Base-by-base conservation (phyloP, 2,113 vertebrate genomes). In the Orcinus orca region DNA sequence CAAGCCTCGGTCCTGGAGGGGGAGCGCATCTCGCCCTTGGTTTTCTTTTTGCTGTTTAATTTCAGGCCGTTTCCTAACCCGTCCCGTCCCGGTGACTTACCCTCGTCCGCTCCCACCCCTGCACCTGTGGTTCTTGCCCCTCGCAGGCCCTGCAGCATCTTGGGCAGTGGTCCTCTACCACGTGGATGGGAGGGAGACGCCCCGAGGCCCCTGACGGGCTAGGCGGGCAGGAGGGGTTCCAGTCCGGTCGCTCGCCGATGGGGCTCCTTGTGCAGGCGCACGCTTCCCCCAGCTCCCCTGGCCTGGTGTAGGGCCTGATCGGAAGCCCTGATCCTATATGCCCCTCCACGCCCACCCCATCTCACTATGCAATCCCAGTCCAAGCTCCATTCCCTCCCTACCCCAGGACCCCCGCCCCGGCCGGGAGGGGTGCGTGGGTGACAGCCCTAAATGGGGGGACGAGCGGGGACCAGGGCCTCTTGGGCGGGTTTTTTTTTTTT, bases 291-390 rank as follows among this genome's bases (percentile, higher is more conserved):
- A 8, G 50, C 38, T 26, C 90, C 95, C 60, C 6, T 10, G 84
- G 97, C 90, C 93, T 93, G 93, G 92, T 97, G 44, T 88, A 93
- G 77, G 31, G 36, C 47, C 65, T 36, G 86, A 21, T 8, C 94
- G 95, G 68, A 26, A 38, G 62, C 50, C 98, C 93, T 62, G 80
- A 79, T 9, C 95, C 93, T 93, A n/a, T 58, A 21, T 93, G 83
- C 94, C 96, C 97, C 13, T 93, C 92, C 81, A 68, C 76, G 60
- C 85, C 85, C 20, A 21, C 88, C 94, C 96, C 97, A 98, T 98
- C 97, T 98, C 98, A 98, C 98, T 99, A 98, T 99, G 99, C 99
- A 99, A 98, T 98, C 96, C 96, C 96, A 77, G 68, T 26, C 70
- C 81, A 53, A 6, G 93, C 93, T 71, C 84, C 97, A 91, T 44